Percentiles rank a stretch among this genome's conserved stretches.
These are phyloP conservation scores for Equus quagga DNA, from an alignment of 2,113 vertebrate genomes.

Conservation along the genomic window DNA sequence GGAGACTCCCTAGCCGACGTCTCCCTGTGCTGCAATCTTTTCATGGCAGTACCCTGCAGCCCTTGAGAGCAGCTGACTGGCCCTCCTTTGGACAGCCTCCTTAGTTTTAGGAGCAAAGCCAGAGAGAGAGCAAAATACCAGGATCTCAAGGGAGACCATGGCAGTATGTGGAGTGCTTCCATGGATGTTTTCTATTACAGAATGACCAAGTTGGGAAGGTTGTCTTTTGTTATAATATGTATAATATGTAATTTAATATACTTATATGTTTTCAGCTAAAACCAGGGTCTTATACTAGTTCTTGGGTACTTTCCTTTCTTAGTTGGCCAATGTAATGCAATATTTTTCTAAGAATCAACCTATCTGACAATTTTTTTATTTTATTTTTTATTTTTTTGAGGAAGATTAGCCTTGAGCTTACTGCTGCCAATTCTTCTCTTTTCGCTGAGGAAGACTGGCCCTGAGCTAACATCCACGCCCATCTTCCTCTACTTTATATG, in stretches of 20 bases:
- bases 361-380: background rate
- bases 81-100: background rate
- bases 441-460: too few relatives aligned
- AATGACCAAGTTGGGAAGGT: background rate
- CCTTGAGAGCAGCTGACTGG: background rate
- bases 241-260: background rate
- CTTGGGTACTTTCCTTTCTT: background rate
- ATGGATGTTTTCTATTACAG: background rate
- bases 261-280: background rate
- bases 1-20: background rate
- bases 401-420: too few relatives aligned
- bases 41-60: background rate
- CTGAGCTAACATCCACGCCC: too few relatives aligned
- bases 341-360: background rate
- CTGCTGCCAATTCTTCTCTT: too few relatives aligned
- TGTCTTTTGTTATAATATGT: background rate
- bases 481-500: too few relatives aligned
- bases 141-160: background rate
- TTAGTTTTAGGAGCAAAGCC: background rate
- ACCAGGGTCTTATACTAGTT: background rate
- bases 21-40: background rate
- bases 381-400: too few relatives aligned
- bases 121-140: background rate
- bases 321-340: background rate
- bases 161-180: background rate